Evolutionary conservation across 2,113 vertebrate species (phyloP).

Genomic region (Xyrauchen texanus): DNA sequence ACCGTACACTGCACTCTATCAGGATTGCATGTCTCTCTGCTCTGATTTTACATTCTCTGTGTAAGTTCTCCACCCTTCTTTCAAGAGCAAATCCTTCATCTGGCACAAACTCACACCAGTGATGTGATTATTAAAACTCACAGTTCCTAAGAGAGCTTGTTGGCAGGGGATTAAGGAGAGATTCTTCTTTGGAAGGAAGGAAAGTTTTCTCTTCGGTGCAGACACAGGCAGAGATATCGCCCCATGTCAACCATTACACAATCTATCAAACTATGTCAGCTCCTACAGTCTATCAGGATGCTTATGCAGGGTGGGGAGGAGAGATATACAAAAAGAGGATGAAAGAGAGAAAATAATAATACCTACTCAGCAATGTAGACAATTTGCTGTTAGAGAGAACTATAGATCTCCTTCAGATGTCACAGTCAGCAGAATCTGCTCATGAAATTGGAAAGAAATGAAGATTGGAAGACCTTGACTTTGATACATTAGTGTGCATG

Average conservation of each 20-base stretch:
- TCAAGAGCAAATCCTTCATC: no score
- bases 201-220: not conserved
- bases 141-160: not conserved
- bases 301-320: not conserved
- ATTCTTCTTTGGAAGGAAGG: slow-evolving; percentile 9
- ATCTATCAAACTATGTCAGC: slow-evolving; percentile 14
- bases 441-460: not conserved
- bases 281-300: slow-evolving; percentile 7
- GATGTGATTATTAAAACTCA: no score
- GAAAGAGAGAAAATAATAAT: slow-evolving; percentile 2
- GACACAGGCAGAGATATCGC: slow-evolving; percentile 19
- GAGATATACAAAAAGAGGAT: slow-evolving; percentile 2
- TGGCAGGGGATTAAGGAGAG: not conserved
- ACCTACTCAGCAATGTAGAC: slow-evolving; percentile 10
- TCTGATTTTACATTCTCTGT: not conserved
- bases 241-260: slow-evolving; percentile 16
- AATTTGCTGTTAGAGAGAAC: not conserved
- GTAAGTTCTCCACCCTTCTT: no score
- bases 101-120: no score
- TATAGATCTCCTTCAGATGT: not conserved
- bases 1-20: not conserved
- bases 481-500: no score
- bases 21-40: not conserved
- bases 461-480: not conserved
- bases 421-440: not conserved